Evolutionary conservation across 2,888 invertebrate genomes (phyloP), one percentile per base, ranked within the genome.

Genomic region (Lampropteryx suffumata): DNA sequence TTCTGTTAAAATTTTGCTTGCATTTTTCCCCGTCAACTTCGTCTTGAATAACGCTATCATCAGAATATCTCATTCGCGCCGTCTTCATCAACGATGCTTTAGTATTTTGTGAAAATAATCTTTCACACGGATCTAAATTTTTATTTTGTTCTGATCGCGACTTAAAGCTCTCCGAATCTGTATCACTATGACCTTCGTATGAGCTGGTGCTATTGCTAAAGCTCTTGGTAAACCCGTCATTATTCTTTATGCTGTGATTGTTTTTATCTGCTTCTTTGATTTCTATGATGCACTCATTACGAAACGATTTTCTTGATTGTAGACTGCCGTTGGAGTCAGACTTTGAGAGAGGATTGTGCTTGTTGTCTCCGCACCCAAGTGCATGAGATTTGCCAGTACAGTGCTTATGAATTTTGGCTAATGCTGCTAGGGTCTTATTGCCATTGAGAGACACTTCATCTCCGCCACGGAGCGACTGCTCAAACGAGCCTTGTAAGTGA

Each of bases 321-420:
- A 90, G 67, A 60, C 89, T 86, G 41, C 81, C 76, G 69, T 82
- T 90, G 3, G 91, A 90, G 59, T 88, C 90, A 1, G 88, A 88
- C 72, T 87, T 91, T 9, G 81, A 76, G 9, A 91, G 77, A 39
- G 81, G 78, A 62, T 85, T 80, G 47, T 84, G 82, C 61, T 84
- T 82, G 41, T 90, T 83, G 62, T 93, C 93, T 2, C 83, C 80
- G 65, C 93, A 93, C 39, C 95, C 95, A 62, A 94, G 92, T 8
- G 95, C 95, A 73, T 96, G 96, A 0, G 94, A 93, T 69, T 94
- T 93, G 24, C 96, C 96, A 26, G 93, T 94, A 76, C 96, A 96
- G 44, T 93, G 93, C 66, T 92, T 93, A 75, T 95, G 95, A 52
- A 92, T 92, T 69, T 92, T 92, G 62, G 91, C 90, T 55, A 91